Percentiles rank a stretch among this genome's conserved stretches.
phyloP scores from a whole-genome alignment of 2,113 vertebrate species.

The Mohoua ochrocephala region DNA sequence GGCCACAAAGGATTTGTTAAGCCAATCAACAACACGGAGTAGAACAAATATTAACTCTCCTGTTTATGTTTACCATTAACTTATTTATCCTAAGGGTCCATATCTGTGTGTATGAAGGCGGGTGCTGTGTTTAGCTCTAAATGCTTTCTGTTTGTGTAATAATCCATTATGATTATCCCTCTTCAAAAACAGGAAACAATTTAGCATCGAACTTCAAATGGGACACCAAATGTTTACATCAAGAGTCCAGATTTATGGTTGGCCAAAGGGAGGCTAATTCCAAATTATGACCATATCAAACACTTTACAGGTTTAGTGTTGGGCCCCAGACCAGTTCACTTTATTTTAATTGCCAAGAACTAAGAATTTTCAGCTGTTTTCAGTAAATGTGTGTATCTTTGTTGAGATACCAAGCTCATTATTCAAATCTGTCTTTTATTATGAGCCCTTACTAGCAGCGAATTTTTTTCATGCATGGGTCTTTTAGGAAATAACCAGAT shows the following conservation, averaged over 20 bases:
- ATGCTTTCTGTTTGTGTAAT: slow-evolving; percentile 40
- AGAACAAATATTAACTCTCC: slow-evolving; percentile 66
- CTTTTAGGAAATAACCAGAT: neutral
- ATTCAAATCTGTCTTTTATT: neutral
- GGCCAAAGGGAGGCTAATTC: neutral
- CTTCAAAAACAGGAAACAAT: slow-evolving; percentile 32
- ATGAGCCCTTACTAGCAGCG: neutral
- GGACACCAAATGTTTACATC: neutral
- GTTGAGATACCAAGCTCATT: neutral
- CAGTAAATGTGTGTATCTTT: neutral
- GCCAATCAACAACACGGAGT: slow-evolving; percentile 39
- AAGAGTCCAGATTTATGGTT: neutral
- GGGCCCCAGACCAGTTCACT: neutral
- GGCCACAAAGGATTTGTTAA: slow-evolving; percentile 65
- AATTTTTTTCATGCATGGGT: neutral
- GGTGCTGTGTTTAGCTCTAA: slow-evolving; percentile 11
- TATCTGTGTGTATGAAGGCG: slow-evolving; percentile 45
- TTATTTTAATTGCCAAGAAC: neutral
- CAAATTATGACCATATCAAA: neutral
- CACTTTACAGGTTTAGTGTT: neutral
- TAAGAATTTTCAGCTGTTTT: neutral
- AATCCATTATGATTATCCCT: slow-evolving; percentile 38
- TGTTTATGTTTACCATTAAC: slow-evolving; percentile 62
- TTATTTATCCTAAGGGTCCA: slow-evolving; percentile 67
- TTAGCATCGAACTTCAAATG: neutral